Base-by-base conservation (phyloP, 2,797 vertebrate species). In the Rhabdophis nuchalis region DNA sequence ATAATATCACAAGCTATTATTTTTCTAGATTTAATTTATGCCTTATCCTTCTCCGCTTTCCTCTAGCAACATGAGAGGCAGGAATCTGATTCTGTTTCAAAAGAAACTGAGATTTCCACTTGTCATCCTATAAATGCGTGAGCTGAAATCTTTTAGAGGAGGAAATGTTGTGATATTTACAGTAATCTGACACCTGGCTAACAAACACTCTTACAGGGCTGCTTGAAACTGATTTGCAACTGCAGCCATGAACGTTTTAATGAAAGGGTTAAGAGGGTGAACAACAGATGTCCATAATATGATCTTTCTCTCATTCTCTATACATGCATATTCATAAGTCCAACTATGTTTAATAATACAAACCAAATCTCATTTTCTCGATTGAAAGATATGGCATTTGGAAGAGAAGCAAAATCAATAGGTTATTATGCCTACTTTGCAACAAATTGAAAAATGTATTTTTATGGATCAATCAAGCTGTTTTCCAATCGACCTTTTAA, bases 91-190 rank as follows among this genome's bases (percentile, higher is more conserved):
- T 85, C 57, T 23, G 6, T 91, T 91, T 88, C 7, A 9, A 90
- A 93, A 88, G 86, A 58, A 88, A 89, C 50, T 85, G 68, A 60
- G 32, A 91, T 91, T 88, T 93, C 68, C 89, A 91, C 89, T 93
- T 93, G 36, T 12, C 4, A 64, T 91, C 89, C 61, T 86, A 91
- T 88, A 88, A 93, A 64, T 91, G 86, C 86, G 91, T 36, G 86
- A 93, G 89, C 68, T 85, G 36, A 88, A 61, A 85, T 68, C 68
- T 93, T 93, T 85, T 41, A 85, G 68, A 85, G 88, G 88, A 91
- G 58, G 68, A 93, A 93, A 88, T 88, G 32, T 85, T 92, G 60
- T 27, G 25, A 36, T 58, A 91, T 90, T 90, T 86, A 90, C 32
- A 88, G 68, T 77, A 88, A 61, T 52, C 64, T 93, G 86, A 93